These are phyloP conservation scores for Brachyptera putata DNA, from an alignment of 2,888 invertebrate species.

Conservation along the genomic window DNA sequence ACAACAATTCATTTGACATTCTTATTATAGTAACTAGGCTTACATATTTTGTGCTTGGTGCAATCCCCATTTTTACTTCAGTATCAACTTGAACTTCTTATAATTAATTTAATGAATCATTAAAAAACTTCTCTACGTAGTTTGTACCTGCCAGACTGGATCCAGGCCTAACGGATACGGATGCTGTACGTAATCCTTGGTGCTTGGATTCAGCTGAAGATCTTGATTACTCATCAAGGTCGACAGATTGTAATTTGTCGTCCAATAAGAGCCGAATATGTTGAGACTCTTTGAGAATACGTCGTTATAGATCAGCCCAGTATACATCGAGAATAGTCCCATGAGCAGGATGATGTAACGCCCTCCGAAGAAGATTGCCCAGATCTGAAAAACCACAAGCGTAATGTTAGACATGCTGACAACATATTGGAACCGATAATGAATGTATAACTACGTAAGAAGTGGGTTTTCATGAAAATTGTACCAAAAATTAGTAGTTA, in stretches of 20 bases:
- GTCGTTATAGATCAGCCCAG: conserved; percentile 75
- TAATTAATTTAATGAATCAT: too few species aligned
- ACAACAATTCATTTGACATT: too few species aligned
- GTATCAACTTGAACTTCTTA: too few species aligned
- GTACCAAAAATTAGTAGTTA: too few species aligned
- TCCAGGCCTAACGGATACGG: conserved; percentile 70
- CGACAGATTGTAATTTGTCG: conserved; percentile 42
- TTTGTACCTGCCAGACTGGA: conserved; percentile 67
- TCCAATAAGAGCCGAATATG: conserved; percentile 66
- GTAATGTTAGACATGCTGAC: too few species aligned
- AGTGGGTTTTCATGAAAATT: not conserved
- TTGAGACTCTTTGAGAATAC: conserved; percentile 72
- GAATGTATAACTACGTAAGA: not conserved
- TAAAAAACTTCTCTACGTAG: too few species aligned
- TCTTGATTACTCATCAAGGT: conserved; percentile 41
- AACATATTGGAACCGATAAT: not conserved
- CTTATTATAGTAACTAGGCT: too few species aligned
- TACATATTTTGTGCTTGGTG: too few species aligned
- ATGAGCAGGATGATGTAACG: conserved; percentile 74
- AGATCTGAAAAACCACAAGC: conserved; percentile 52
- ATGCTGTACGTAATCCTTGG: conserved; percentile 43
- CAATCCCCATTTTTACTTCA: too few species aligned
- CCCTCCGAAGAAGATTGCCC: conserved; percentile 70
- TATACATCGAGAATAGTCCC: conserved; percentile 74
- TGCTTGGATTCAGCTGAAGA: conserved; percentile 49